These are phyloP conservation scores for Pachyuromys duprasi DNA, from an alignment of 2,797 vertebrate genomes.

Conservation along the genomic window DNA sequence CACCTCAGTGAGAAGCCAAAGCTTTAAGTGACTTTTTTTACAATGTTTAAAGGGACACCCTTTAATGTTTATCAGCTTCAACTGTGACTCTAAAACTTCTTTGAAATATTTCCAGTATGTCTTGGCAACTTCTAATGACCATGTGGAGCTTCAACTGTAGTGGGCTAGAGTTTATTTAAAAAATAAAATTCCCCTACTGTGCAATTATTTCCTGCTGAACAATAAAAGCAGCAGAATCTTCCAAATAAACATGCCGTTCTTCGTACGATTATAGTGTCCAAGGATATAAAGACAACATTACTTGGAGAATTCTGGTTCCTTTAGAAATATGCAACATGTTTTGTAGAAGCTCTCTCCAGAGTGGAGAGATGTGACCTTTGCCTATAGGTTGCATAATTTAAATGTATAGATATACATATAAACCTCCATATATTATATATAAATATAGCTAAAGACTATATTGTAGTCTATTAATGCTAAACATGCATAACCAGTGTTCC, in stretches of 20 bases:
- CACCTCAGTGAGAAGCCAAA: background rate
- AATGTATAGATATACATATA: background rate
- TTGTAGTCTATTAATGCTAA: background rate
- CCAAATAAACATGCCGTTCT: background rate
- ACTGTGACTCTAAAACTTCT: background rate
- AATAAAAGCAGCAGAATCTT: background rate
- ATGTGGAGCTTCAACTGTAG: background rate
- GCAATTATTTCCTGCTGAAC: conserved; percentile 24
- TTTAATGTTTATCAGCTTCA: background rate
- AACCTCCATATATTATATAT: background rate
- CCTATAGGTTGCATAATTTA: background rate
- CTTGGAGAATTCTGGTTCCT: conserved; percentile 16
- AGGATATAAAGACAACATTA: background rate
- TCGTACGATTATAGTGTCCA: background rate
- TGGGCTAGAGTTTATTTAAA: background rate
- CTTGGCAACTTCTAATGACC: background rate
- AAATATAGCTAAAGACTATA: background rate
- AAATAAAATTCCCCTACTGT: background rate
- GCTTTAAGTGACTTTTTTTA: background rate
- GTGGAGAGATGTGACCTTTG: background rate
- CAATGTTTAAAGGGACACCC: background rate
- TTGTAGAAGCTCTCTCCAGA: conserved; percentile 7
- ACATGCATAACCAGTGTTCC: background rate
- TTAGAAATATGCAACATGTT: background rate
- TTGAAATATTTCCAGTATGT: background rate